A percentile compares a stretch with the other conserved stretches of the same genome.
Evolutionary conservation across 2,797 vertebrate species (phyloP).

Genomic region (Acrossocheilus fasciatus): DNA sequence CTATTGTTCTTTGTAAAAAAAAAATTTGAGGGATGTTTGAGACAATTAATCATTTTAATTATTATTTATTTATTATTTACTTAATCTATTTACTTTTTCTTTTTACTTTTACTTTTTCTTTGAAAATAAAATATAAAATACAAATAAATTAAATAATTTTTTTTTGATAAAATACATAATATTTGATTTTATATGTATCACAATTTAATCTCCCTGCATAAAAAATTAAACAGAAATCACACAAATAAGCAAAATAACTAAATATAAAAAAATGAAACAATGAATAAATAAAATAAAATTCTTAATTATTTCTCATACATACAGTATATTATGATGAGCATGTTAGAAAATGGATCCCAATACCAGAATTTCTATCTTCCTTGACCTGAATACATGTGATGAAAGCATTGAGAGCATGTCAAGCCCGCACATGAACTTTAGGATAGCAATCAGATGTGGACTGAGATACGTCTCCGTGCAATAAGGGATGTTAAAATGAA

Average conservation of each 20-base stretch:
- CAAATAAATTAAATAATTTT: too few relatives aligned
- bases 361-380: slow-evolving; percentile 1
- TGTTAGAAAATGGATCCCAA: background rate
- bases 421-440: slow-evolving; percentile 56
- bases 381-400: slow-evolving; percentile 33
- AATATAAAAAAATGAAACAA: background rate
- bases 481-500: slow-evolving; percentile 45
- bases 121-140: too few relatives aligned
- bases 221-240: background rate
- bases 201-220: background rate
- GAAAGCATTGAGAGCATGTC: slow-evolving; percentile 33
- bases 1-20: background rate
- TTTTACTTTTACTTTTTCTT: background rate
- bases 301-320: background rate
- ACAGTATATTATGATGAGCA: background rate
- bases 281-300: background rate
- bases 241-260: background rate
- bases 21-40: background rate
- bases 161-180: background rate
- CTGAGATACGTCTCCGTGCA: slow-evolving; percentile 52
- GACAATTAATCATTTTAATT: background rate
- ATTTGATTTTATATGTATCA: background rate
- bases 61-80: background rate
- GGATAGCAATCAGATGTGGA: slow-evolving; percentile 58
- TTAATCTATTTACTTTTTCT: background rate